phyloP scores from a whole-genome alignment of 2,888 invertebrate species.

The Tipula helvola region DNA sequence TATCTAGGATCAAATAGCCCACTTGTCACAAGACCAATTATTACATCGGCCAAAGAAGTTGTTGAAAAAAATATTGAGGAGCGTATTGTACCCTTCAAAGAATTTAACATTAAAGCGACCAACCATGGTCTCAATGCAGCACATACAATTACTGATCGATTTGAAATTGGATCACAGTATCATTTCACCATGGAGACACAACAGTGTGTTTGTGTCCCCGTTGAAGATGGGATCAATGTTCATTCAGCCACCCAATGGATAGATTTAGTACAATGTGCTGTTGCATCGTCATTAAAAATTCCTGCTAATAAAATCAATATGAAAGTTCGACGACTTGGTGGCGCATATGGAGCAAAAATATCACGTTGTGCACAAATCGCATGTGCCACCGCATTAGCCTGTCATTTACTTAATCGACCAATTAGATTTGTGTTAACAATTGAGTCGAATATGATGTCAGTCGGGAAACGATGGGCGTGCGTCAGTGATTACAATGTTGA shows the following conservation, averaged over 20 bases:
- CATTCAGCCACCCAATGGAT: slow-evolving; percentile 52
- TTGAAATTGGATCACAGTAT: slow-evolving; percentile 50
- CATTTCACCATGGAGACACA: slow-evolving; percentile 69
- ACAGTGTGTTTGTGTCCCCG: slow-evolving; percentile 48
- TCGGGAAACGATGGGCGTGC: slow-evolving; percentile 53
- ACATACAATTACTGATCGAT: slow-evolving; percentile 40
- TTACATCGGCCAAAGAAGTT: neutral
- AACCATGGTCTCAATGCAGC: slow-evolving; percentile 20
- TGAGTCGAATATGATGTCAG: slow-evolving; percentile 54
- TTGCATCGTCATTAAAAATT: slow-evolving; percentile 43
- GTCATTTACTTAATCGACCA: slow-evolving; percentile 44
- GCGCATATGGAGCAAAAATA: slow-evolving; percentile 70
- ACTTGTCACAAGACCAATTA: neutral
- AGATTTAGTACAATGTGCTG: slow-evolving; percentile 43
- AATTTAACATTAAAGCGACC: neutral
- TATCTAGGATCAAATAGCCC: neutral
- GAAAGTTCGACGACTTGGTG: slow-evolving; percentile 60
- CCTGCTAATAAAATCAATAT: slow-evolving; percentile 57
- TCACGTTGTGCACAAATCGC: slow-evolving; percentile 45
- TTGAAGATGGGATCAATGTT: slow-evolving; percentile 59
- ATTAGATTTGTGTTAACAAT: slow-evolving; percentile 58
- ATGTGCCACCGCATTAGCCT: slow-evolving; percentile 56
- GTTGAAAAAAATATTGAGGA: neutral
- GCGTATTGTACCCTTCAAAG: neutral
- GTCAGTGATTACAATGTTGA: slow-evolving; percentile 53